Base-by-base conservation (phyloP, 2,797 vertebrate genomes). In the Choloepus didactylus region DNA sequence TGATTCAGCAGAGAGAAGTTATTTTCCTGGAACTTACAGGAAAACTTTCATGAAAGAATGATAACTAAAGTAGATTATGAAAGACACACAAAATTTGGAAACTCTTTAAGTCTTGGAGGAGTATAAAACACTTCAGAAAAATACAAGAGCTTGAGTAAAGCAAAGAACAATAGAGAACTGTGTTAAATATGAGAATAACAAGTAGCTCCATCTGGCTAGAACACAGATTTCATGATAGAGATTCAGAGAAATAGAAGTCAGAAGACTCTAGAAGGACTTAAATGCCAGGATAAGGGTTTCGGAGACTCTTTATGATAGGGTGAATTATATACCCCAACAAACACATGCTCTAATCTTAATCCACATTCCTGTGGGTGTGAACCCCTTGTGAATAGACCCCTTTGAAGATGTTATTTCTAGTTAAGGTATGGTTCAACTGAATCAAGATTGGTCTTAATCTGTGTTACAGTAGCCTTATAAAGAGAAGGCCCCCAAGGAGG, bases 51-150 rank as follows among this genome's bases (percentile, higher is more conserved):
- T 35, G 31, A 83, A 93, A 87, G 25, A 88, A 56, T 84, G 31
- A 75, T 6, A 93, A 76, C 73, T 92, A 83, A 95, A 77, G 10
- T 82, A 16, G 16, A 69, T 79, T 91, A 92, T 73, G 59, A 66
- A 70, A 18, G 4, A 72, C 77, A 73, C 14, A 44, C 60, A 70
- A 89, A 80, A 85, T 64, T 89, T 87, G 29, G 19, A n/a, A 38
- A 66, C 92, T 49, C 46, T 46, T 38, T 76, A 75, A 93, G 89
- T 82, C 21, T 49, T 66, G 19, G 18, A 86, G 44, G 16, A 89
- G 14, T 10, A 64, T 49, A 49, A 49, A 76, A 5, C 29, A 89
- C 29, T 81, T 0, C 46, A 86, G 23, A 67, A 89, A 89, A 81
- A 70, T 27, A 41, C 31, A 85, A 77, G 44, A n/a, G 4, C 56